Conservation (phyloP, 1,140 invertebrate species). For the Zophobas morio region DNA sequence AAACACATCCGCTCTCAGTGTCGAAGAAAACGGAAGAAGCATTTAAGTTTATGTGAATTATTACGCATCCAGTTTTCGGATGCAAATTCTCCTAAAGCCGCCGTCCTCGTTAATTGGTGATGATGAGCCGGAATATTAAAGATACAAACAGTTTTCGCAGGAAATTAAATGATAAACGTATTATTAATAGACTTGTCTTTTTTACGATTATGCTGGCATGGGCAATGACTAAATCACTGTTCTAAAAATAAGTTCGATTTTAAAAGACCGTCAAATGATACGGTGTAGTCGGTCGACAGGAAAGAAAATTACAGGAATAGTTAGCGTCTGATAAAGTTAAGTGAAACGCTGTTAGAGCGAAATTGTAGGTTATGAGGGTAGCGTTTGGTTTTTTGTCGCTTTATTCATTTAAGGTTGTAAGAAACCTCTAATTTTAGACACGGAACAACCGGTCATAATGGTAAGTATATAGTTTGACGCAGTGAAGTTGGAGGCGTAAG, state of each 20-base stretch:
- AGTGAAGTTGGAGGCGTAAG: slow-evolving; percentile 15
- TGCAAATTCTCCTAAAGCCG: slow-evolving; percentile 33
- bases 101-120: slow-evolving; percentile 12
- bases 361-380: slow-evolving; percentile 23
- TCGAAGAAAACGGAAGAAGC: slow-evolving; percentile 64
- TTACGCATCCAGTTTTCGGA: slow-evolving; percentile 35
- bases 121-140: slow-evolving; percentile 15
- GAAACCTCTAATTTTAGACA: slow-evolving; percentile 32
- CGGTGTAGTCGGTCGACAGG: slow-evolving; percentile 3
- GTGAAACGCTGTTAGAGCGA: slow-evolving; percentile 22
- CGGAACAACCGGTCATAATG: not conserved
- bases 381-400: slow-evolving; percentile 34
- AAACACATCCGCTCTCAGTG: slow-evolving; percentile 62
- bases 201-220: slow-evolving; percentile 20
- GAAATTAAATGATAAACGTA: slow-evolving; percentile 42
- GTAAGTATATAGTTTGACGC: slow-evolving; percentile 6
- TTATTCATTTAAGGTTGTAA: slow-evolving; percentile 33
- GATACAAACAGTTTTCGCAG: slow-evolving; percentile 32
- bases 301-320: slow-evolving; percentile 37
- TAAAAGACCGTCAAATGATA: slow-evolving; percentile 40
- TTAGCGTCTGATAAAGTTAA: slow-evolving; percentile 36
- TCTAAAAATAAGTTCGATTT: slow-evolving; percentile 32
- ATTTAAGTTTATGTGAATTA: slow-evolving; percentile 60
- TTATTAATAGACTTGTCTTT: slow-evolving; percentile 27
- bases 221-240: slow-evolving; percentile 24